Evolutionary conservation across 2,888 invertebrate species (phyloP), one percentile per base, ranked within the genome.

Genomic region (Amiota mariae): DNA sequence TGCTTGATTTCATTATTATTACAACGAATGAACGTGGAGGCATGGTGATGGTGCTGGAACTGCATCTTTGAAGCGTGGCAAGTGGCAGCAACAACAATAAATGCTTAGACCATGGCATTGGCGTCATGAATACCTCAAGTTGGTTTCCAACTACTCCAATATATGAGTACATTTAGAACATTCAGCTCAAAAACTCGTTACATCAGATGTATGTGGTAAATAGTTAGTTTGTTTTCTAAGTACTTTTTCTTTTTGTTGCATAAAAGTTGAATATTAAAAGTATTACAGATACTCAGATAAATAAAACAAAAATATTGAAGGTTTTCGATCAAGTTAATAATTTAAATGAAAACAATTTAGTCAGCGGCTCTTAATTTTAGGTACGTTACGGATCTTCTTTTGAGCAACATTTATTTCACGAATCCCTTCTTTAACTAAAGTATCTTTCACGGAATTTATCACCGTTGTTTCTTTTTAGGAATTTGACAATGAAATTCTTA

Each of bases 31-130:
- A 47, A 66, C 48, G 66, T 48, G 66, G 48, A 1, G 20, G 20
- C 20, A 57, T 59, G 59, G 59, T 20, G 59, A 36, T 59, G 18
- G 20, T 18, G 59, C 11, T 20, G 59, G 9, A 11, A 4, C 59
- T 12, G n/a, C 36, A 24, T 49, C 67, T 24, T 20, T 68, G 67
- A 68, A 68, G 67, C 51, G 67, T 68, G 74, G 13, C 68, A 72
- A 71, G 71, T 70, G 73, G 36, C 54, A 13, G 67, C 54, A 67
- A 71, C 75, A 73, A 51, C 73, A 73, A 73, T 73, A 74, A 76
- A 20, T 36, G 36, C 36, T 36, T 36, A 36, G 36, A 6, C 36
- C 36, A 36, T 36, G 36, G 59, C 13, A 11, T 59, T 59, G 59
- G 9, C 54, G 66, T 66, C 66, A 66, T 66, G 66, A 66, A 15